Conservation (phyloP, 2,888 invertebrate genomes). For the Embidobia sp. region DNA sequence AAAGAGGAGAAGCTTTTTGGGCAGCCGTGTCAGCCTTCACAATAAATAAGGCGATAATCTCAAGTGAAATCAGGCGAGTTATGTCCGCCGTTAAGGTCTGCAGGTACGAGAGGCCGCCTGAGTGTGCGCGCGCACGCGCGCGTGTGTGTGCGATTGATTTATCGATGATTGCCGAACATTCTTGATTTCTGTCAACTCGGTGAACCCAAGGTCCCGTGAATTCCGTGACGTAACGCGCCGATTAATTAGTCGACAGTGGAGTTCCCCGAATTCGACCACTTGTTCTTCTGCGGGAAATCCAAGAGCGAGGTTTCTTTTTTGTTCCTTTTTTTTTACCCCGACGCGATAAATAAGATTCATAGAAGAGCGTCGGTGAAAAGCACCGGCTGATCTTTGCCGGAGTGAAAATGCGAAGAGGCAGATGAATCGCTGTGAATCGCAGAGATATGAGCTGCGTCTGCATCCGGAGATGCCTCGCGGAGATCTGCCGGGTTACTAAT, state of each 20-base stretch:
- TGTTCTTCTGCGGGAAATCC: no score
- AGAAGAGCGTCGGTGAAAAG: no score
- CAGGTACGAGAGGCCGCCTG: constrained; percentile 66
- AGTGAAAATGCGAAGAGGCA: constrained; percentile 1
- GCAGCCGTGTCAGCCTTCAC: constrained; percentile 73
- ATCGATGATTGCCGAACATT: constrained; percentile 73
- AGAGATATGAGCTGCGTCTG: constrained; percentile 4
- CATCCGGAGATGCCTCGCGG: constrained; percentile 29
- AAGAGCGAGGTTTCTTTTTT: no score
- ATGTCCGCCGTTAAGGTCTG: constrained; percentile 79
- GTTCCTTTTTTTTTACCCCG: no score
- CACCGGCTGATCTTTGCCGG: not conserved
- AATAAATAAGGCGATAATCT: constrained; percentile 81
- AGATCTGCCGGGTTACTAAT: constrained; percentile 46
- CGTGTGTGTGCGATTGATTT: constrained; percentile 71
- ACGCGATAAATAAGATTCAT: no score
- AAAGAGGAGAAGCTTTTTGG: constrained; percentile 69
- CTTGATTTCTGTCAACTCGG: constrained; percentile 56
- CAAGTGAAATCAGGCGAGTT: constrained; percentile 79
- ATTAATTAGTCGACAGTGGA: constrained; percentile 32
- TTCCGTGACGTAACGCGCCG: constrained; percentile 35
- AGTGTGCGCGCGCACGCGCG: constrained; percentile 36
- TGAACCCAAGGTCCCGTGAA: constrained; percentile 25
- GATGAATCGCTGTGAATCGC: constrained; percentile 12
- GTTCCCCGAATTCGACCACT: not conserved